Base-by-base conservation (phyloP, 2,797 vertebrate genomes). In the Buceros bicornis region DNA sequence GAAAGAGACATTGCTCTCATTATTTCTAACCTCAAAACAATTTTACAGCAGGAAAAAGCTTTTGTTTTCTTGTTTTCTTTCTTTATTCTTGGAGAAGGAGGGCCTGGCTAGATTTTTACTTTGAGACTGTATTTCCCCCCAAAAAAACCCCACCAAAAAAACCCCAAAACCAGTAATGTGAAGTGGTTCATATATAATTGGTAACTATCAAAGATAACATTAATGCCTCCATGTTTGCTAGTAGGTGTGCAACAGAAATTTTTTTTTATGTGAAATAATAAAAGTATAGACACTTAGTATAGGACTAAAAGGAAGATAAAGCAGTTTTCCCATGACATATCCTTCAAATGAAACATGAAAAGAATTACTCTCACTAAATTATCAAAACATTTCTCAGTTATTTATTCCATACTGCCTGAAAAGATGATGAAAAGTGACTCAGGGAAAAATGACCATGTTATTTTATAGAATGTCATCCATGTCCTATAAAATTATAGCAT, bases 321-420 rank as follows among this genome's bases (percentile, higher is more conserved):
- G 64, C 8, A 14, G 10, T 51, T 71, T 93, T 81, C 21, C 8
- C 20, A 4, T 69, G 35, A 25, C 17, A 16, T 71, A 65, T 83
- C 42, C n/a, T 81, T 33, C 47, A 83, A 81, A 83, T 31, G 15
- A 73, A 93, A 61, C 29, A 71, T 45, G 65, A 87, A 84, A 82
- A 91, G 60, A 88, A 33, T 64, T 67, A 33, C 40, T 73, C 20
- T 56, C 71, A 56, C 5, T 53, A 56, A 77, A 62, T 72, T 79
- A 70, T 16, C 43, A 85, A 92, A 92, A 71, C 25, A n/a, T 31
- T 71, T 87, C 16, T 89, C 53, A 33, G 16, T 69, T 92, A 54
- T 92, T 95, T 95, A 80, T 69, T 87, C 73, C 87, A 26, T 82
- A 61, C 25, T 85, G 24, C n/a, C 69, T 92, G 72, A 87, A 95